These are phyloP conservation scores for Falco biarmicus DNA, from an alignment of 2,797 vertebrate species.

Conservation along the genomic window DNA sequence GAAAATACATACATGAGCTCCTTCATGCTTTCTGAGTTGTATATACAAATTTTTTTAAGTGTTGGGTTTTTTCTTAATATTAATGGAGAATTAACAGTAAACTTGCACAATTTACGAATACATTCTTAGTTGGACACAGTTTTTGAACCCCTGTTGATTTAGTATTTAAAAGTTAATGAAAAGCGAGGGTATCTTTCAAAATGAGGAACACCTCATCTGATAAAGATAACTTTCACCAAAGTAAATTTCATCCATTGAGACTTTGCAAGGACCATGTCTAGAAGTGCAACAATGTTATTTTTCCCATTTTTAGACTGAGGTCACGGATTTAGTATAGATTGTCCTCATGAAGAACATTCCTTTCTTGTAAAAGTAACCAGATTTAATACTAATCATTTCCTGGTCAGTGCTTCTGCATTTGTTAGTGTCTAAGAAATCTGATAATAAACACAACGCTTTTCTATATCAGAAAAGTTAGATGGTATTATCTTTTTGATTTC, in stretches of 20 bases:
- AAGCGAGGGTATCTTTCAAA: neutral
- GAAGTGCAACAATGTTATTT: neutral
- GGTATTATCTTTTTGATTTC: neutral
- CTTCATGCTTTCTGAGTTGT: neutral
- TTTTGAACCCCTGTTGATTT: neutral
- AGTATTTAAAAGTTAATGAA: neutral
- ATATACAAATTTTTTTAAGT: neutral
- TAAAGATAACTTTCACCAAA: neutral
- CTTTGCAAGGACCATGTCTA: neutral
- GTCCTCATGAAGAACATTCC: neutral
- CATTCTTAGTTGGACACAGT: neutral
- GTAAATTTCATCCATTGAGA: neutral
- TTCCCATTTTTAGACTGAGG: neutral
- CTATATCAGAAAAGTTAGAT: neutral
- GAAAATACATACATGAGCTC: neutral
- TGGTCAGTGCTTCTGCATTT: neutral
- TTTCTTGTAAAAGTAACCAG: neutral
- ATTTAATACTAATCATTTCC: neutral
- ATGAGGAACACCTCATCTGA: neutral
- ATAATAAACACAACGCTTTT: neutral
- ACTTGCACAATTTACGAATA: neutral
- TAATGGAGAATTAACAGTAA: neutral
- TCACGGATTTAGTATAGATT: neutral
- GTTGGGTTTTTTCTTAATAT: neutral
- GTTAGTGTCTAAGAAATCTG: neutral